phyloP scores from a whole-genome alignment of 2,113 vertebrate genomes.

The Ctenomys sociabilis region DNA sequence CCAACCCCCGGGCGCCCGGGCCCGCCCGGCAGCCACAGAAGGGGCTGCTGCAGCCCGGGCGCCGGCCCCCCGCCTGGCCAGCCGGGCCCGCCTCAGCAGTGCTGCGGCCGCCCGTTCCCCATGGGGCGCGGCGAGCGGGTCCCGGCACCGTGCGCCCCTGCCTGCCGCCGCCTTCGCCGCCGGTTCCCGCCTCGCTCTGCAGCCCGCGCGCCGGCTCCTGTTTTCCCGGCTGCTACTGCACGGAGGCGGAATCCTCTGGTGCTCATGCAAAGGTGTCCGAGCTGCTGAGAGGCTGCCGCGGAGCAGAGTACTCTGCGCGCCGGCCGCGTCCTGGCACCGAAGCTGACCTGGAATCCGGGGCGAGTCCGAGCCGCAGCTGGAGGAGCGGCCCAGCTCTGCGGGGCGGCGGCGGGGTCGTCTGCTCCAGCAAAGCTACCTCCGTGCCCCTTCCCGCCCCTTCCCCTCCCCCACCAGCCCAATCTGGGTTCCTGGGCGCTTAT shows the following conservation, averaged over 20 bases:
- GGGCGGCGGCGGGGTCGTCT: slow-evolving; percentile 62
- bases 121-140: slow-evolving; percentile 77
- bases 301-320: slow-evolving; percentile 29
- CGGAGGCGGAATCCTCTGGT: slow-evolving; percentile 49
- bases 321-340: not conserved
- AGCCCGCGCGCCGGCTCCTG: slow-evolving; percentile 50
- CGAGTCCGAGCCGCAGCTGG: slow-evolving; percentile 56
- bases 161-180: slow-evolving; percentile 60
- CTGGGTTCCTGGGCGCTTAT: slow-evolving; percentile 76
- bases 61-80: slow-evolving; percentile 69
- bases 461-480: slow-evolving; percentile 68
- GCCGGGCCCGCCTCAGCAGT: slow-evolving; percentile 71
- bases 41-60: slow-evolving; percentile 73
- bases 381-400: slow-evolving; percentile 58
- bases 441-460: slow-evolving; percentile 73
- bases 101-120: slow-evolving; percentile 74
- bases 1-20: slow-evolving; percentile 72
- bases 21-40: slow-evolving; percentile 73
- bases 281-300: not conserved
- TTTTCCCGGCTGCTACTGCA: slow-evolving; percentile 44
- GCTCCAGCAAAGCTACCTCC: slow-evolving; percentile 60
- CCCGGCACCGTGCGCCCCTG: slow-evolving; percentile 77
- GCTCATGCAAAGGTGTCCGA: slow-evolving; percentile 76
- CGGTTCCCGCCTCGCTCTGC: slow-evolving; percentile 44
- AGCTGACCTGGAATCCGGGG: slow-evolving; percentile 38